A percentile compares a stretch with the other conserved stretches of the same genome.
phyloP scores from a whole-genome alignment of 2,113 vertebrate species.

The Brachirus orientalis region DNA sequence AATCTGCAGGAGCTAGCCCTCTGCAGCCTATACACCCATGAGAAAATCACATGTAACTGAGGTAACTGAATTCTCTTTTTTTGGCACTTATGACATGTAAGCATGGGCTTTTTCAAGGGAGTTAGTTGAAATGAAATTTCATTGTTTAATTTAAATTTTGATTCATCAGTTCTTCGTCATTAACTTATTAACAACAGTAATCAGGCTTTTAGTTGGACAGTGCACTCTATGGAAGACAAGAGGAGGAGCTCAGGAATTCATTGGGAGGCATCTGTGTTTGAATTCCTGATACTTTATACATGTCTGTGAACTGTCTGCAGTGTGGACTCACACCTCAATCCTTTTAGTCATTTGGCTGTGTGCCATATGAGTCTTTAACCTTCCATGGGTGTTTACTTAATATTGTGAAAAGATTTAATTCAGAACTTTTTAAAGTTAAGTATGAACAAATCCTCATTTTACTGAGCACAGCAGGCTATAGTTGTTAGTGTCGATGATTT shows the following conservation, averaged over 20 bases:
- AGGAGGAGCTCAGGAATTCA: conserved; percentile 56
- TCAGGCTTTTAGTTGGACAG: conserved; percentile 12
- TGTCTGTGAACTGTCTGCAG: conserved; percentile 26
- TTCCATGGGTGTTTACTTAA: conserved; percentile 27
- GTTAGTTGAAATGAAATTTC: too few species aligned
- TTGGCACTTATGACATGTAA: not conserved
- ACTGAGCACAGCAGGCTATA: not conserved
- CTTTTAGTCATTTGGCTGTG: conserved; percentile 48
- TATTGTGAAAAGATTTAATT: conserved; percentile 20
- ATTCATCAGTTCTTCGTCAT: not conserved
- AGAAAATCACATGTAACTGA: not conserved
- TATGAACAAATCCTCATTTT: conserved; percentile 6
- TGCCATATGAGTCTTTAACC: conserved; percentile 31
- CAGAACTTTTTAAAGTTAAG: not conserved
- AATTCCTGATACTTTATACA: conserved; percentile 29
- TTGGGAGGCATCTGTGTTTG: conserved; percentile 31
- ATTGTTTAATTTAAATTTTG: not conserved
- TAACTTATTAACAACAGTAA: not conserved
- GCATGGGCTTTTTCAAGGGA: not conserved
- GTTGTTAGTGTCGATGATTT: conserved; percentile 19
- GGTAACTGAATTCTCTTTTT: conserved; percentile 5
- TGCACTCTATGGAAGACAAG: not conserved
- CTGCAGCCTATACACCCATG: not conserved
- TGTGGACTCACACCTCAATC: conserved; percentile 42
- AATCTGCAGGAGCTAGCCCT: conserved; percentile 25